phyloP scores from a whole-genome alignment of 2,888 invertebrate species.

The Melanotus villosus region DNA sequence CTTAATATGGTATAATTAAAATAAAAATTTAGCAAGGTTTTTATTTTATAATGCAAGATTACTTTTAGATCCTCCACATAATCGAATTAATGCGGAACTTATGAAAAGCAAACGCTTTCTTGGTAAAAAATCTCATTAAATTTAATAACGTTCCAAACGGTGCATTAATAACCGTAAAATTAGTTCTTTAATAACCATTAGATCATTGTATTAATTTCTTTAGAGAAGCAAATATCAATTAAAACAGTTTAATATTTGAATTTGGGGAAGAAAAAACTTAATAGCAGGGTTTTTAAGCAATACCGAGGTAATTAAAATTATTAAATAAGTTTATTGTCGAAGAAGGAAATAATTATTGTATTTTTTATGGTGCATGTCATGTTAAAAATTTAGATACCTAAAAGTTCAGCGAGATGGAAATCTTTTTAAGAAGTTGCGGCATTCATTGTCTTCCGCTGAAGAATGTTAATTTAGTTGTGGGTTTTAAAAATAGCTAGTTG shows the following conservation, averaged over 20 bases:
- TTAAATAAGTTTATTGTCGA: too few species aligned
- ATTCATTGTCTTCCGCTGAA: conserved; percentile 20
- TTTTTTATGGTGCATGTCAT: neutral
- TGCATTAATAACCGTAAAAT: conserved; percentile 44
- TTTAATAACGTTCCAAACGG: conserved; percentile 40
- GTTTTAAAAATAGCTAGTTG: conserved; percentile 17
- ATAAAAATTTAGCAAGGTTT: too few species aligned
- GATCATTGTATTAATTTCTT: conserved; percentile 30
- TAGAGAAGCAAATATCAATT: neutral
- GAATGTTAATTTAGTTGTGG: conserved; percentile 21
- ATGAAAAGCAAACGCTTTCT: conserved; percentile 37
- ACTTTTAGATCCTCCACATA: conserved; percentile 12
- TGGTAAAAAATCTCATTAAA: conserved; percentile 37
- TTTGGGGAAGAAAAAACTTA: too few species aligned
- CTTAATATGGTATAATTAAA: too few species aligned
- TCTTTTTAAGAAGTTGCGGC: neutral
- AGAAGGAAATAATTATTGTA: too few species aligned
- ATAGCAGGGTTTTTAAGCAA: too few species aligned
- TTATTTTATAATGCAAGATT: too few species aligned
- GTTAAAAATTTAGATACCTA: neutral
- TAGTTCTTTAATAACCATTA: conserved; percentile 41
- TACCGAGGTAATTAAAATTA: too few species aligned
- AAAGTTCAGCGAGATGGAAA: conserved; percentile 13
- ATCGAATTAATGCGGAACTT: conserved; percentile 38
- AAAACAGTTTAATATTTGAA: neutral